A percentile compares a stretch with the other conserved stretches of the same genome.
phyloP scores from a whole-genome alignment of 1,140 invertebrate genomes.

The Heliconius congener region DNA sequence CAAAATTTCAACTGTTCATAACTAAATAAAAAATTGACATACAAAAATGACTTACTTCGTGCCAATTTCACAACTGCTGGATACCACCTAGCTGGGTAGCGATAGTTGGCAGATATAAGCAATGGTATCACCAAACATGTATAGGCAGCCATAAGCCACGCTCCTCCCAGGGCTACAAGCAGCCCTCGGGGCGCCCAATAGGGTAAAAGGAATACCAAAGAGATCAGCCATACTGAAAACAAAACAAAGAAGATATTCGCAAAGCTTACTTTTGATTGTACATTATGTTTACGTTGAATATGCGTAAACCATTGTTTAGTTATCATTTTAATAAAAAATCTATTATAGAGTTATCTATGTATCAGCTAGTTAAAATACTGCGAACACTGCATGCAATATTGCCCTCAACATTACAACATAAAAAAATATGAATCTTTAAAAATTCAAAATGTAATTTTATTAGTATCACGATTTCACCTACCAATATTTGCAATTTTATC shows the following conservation, averaged over 20 bases:
- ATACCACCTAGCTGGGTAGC: slow-evolving; percentile 83
- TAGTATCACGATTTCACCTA: slow-evolving; percentile 53
- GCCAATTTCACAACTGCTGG: slow-evolving; percentile 68
- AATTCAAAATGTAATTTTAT: neutral
- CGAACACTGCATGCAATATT: neutral
- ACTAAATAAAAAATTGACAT: neutral
- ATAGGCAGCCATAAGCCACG: slow-evolving; percentile 84
- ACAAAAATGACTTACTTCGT: slow-evolving; percentile 59
- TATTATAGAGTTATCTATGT: neutral
- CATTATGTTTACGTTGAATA: too few species aligned
- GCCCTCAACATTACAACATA: neutral
- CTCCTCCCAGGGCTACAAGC: slow-evolving; percentile 81
- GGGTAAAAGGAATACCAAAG: slow-evolving; percentile 83
- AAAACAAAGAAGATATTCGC: neutral
- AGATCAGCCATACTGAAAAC: slow-evolving; percentile 84
- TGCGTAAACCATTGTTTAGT: too few species aligned
- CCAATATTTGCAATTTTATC: slow-evolving; percentile 86
- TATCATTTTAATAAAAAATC: too few species aligned
- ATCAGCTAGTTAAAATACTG: neutral
- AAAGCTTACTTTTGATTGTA: neutral
- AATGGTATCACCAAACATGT: slow-evolving; percentile 84
- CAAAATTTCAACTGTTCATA: neutral
- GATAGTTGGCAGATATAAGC: slow-evolving; percentile 85
- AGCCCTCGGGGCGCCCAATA: slow-evolving; percentile 82
- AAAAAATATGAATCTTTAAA: neutral